Base-by-base conservation (phyloP, 1,140 invertebrate species). In the Orius laevigatus region DNA sequence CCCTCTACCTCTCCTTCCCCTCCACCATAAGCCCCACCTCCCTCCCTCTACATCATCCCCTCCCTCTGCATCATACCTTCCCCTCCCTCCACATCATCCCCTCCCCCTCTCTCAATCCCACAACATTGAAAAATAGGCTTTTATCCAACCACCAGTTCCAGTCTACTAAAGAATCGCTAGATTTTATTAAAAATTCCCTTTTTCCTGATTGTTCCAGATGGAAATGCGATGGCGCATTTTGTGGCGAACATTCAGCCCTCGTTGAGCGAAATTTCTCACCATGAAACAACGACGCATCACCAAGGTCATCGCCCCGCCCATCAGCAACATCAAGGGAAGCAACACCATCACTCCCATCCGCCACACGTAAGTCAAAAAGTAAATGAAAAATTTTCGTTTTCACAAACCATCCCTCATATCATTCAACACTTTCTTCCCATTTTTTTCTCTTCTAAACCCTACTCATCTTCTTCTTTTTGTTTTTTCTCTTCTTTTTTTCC, bases 181-280 rank as follows among this genome's bases (percentile, higher is more conserved):
- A n/a, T n/a, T n/a, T n/a, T n/a, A n/a, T n/a, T n/a, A n/a, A n/a
- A n/a, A n/a, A n/a, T n/a, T n/a, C n/a, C n/a, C n/a, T n/a, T n/a
- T n/a, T n/a, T n/a, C n/a, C n/a, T n/a, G n/a, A n/a, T n/a, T 25
- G 25, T 32, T 45, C 32, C n/a, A 47, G 46, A 47, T 35, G 46
- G 18, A 38, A 33, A 43, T 41, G 34, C n/a, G 32, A 59, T 58
- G 58, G 58, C 46, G 40, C 61, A 50, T 48, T 62, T 43, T 57
- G 60, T 58, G 53, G 60, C 55, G 53, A 60, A 53, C 47, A 54
- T 50, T 32, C 56, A 52, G 55, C 62, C 51, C 34, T 59, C 47
- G 53, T 56, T 58, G 55, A 60, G 46, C 49, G 60, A 45, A 55
- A 60, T 53, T 51, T 49, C 41, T 11, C 55, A 58, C 40, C 55